phyloP scores from a whole-genome alignment of 2,113 vertebrate genomes.

The Cryptomyrus ogoouensis region DNA sequence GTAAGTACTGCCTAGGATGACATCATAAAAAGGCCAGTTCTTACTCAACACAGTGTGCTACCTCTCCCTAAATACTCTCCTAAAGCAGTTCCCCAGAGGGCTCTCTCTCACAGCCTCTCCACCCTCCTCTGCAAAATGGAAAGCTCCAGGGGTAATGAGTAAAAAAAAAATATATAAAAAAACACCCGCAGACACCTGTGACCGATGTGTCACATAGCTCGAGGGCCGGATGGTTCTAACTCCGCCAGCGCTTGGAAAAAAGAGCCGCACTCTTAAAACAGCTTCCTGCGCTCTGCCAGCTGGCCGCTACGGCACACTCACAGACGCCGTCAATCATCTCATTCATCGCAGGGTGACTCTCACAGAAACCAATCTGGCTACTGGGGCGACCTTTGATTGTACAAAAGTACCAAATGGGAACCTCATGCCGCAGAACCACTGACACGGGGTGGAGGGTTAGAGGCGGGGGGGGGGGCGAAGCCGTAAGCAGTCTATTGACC shows the following conservation, averaged over 20 bases:
- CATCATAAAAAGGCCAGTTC: background rate
- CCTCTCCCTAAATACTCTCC: background rate
- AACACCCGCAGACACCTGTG: background rate
- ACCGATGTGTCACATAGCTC: background rate
- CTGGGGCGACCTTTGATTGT: background rate
- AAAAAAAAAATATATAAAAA: background rate
- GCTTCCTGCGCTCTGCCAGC: background rate
- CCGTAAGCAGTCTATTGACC: background rate
- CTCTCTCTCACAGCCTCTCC: too few species aligned
- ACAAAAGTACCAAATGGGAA: background rate
- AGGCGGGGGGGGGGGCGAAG: background rate
- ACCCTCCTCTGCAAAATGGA: background rate
- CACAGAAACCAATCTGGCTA: too few species aligned
- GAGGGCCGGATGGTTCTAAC: background rate
- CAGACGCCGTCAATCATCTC: background rate
- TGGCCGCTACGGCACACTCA: background rate
- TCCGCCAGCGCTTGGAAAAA: background rate
- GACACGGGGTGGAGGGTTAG: background rate
- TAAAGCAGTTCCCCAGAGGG: background rate
- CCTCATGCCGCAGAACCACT: background rate
- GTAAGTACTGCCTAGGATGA: background rate
- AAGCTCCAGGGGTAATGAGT: background rate
- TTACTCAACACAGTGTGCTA: background rate
- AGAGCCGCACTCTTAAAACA: background rate
- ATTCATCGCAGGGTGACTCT: background rate